Conservation (phyloP, 2,888 invertebrate genomes). For the Ectropis crepuscularia region DNA sequence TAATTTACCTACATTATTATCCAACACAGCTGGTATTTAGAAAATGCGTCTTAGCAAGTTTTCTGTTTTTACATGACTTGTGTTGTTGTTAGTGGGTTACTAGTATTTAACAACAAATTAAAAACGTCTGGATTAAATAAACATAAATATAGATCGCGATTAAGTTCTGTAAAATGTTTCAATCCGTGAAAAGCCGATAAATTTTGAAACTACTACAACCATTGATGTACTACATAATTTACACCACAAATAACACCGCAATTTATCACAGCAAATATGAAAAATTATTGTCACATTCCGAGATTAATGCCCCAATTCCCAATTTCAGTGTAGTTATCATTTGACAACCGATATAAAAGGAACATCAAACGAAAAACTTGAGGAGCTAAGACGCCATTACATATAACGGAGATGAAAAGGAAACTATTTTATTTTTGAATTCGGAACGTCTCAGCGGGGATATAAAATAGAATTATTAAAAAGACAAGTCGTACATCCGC, state of each 20-base stretch:
- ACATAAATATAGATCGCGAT: too few relatives aligned
- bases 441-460: conserved; percentile 65
- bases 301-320: conserved; percentile 34
- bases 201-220: not conserved
- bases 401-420: conserved; percentile 72
- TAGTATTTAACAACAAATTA: too few relatives aligned
- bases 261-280: conserved; percentile 20
- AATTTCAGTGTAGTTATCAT: conserved; percentile 40
- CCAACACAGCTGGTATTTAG: too few relatives aligned
- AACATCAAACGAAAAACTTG: conserved; percentile 65
- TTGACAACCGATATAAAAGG: conserved; percentile 50
- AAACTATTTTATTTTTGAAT: conserved; percentile 71
- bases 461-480: conserved; percentile 79
- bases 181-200: too few relatives aligned
- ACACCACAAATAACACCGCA: conserved; percentile 1
- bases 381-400: conserved; percentile 63
- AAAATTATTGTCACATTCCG: conserved; percentile 8
- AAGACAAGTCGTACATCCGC: conserved; percentile 76
- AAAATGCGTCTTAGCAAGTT: too few relatives aligned
- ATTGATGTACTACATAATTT: conserved; percentile 2
- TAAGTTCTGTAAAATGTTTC: too few relatives aligned
- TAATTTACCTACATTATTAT: too few relatives aligned
- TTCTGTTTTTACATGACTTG: too few relatives aligned
- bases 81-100: too few relatives aligned
- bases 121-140: too few relatives aligned